Conservation (phyloP, 2,113 vertebrate genomes). For the Burhinus oedicnemus region DNA sequence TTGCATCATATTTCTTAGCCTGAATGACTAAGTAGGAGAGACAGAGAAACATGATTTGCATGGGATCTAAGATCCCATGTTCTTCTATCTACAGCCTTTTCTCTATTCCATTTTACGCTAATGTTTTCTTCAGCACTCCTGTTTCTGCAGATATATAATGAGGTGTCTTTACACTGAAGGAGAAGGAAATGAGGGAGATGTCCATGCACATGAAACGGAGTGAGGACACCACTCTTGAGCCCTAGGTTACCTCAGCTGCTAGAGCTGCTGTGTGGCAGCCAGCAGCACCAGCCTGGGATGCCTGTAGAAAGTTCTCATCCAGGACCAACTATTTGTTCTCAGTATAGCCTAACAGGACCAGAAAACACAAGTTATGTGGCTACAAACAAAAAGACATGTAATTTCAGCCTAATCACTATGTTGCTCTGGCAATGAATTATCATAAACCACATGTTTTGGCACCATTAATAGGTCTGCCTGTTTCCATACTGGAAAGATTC, state of each 20-base stretch:
- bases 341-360: neutral
- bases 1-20: slow-evolving; percentile 10
- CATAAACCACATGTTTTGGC: neutral
- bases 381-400: neutral
- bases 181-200: neutral
- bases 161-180: neutral
- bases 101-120: neutral
- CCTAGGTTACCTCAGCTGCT: neutral
- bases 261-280: neutral
- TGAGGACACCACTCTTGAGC: neutral
- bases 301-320: neutral
- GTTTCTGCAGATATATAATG: neutral
- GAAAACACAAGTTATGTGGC: neutral
- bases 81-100: neutral
- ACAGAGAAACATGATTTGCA: neutral
- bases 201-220: neutral
- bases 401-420: neutral
- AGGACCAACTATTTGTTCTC: neutral
- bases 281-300: neutral
- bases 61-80: neutral
- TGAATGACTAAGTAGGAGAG: neutral
- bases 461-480: neutral
- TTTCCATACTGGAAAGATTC: neutral
- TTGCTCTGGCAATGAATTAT: neutral
- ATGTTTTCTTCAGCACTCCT: neutral